A percentile compares a stretch with the other conserved stretches of the same genome.
Evolutionary conservation across 2,113 vertebrate species (phyloP).

Genomic region (Odontophorus gujanensis): DNA sequence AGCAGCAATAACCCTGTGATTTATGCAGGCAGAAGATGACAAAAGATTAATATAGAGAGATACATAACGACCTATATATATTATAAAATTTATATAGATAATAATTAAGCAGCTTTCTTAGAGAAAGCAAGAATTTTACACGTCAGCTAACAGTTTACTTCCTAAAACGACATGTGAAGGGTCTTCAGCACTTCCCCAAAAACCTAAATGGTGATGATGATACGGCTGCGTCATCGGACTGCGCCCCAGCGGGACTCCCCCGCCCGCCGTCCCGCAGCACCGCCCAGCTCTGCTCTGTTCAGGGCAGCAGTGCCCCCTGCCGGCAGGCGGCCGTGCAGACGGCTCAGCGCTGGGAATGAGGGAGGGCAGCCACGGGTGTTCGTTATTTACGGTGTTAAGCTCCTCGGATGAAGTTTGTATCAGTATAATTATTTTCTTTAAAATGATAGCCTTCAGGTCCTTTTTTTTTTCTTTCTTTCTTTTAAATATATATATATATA

Average conservation of each 20-base stretch:
- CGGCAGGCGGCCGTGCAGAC: neutral
- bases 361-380: accelerated
- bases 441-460: neutral
- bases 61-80: neutral
- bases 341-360: neutral
- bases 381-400: accelerated
- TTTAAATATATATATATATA: too few relatives aligned
- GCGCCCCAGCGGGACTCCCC: too few relatives aligned
- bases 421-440: neutral
- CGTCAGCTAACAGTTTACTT: neutral
- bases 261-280: too few relatives aligned
- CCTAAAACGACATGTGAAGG: accelerated
- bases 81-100: neutral
- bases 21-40: neutral
- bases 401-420: accelerated
- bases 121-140: neutral
- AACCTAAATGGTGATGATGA: neutral
- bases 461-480: neutral
- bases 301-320: neutral
- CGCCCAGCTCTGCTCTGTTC: too few relatives aligned
- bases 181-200: accelerated
- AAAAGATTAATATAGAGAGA: neutral
- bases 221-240: neutral
- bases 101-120: accelerated
- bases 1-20: neutral